These are phyloP conservation scores for Pseudococcus longispinus DNA, from an alignment of 2,888 invertebrate genomes.

Conservation along the genomic window DNA sequence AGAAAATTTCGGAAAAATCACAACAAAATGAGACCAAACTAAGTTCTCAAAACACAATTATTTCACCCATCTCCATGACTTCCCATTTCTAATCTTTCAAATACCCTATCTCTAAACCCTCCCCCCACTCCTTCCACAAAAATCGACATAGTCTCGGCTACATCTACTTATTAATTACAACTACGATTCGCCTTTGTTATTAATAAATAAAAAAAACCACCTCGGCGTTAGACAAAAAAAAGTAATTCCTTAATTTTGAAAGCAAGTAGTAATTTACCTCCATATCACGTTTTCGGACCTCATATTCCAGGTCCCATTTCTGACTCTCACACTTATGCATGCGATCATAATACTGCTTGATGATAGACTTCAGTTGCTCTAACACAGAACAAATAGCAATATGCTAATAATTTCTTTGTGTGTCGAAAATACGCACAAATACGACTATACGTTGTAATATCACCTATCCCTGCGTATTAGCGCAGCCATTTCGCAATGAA, in stretches of 20 bases:
- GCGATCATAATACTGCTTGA: conserved; percentile 95
- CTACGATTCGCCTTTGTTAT: conserved; percentile 32
- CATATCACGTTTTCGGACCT: conserved; percentile 65
- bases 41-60: no score
- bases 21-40: no score
- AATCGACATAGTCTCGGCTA: not conserved
- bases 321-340: conserved; percentile 95
- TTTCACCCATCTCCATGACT: no score
- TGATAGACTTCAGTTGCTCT: conserved; percentile 61
- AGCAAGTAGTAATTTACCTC: conserved; percentile 60
- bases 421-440: conserved; percentile 26
- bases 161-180: conserved; percentile 33
- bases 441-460: no score
- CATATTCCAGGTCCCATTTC: conserved; percentile 98
- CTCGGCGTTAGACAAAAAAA: conserved; percentile 22
- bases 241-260: conserved; percentile 79
- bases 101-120: no score
- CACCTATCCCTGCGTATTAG: not conserved
- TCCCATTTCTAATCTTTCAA: no score
- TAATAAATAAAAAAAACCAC: conserved; percentile 1
- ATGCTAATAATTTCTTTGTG: conserved; percentile 41
- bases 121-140: not conserved
- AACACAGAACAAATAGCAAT: conserved; percentile 50
- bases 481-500: not conserved
- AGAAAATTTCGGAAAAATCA: no score